phyloP scores from a whole-genome alignment of 2,113 vertebrate species.

The Lophura nycthemera region DNA sequence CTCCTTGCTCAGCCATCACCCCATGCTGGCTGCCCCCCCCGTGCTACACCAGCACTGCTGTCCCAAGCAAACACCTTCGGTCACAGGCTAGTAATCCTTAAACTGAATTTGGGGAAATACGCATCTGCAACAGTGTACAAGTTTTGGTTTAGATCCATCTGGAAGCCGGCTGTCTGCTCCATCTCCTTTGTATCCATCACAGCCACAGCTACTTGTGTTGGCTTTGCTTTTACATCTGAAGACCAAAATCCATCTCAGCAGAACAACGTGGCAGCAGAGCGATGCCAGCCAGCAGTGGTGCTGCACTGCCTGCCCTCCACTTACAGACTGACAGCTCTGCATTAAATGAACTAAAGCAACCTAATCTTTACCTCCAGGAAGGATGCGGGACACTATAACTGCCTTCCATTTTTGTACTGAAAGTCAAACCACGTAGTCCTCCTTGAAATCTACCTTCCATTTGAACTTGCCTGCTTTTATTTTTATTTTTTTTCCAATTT shows the following conservation, averaged over 20 bases:
- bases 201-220: not conserved
- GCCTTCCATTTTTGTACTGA: not conserved
- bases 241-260: not conserved
- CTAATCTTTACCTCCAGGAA: not conserved
- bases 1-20: not conserved
- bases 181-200: not conserved
- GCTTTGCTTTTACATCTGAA: not conserved
- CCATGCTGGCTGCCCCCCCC: not conserved
- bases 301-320: rapidly evolving
- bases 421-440: not conserved
- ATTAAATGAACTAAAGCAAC: not conserved
- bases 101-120: not conserved
- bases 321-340: not conserved
- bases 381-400: not conserved
- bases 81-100: not conserved
- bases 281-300: not conserved
- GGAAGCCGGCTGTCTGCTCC: not conserved
- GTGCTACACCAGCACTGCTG: not conserved
- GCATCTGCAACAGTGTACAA: not conserved
- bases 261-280: not conserved
- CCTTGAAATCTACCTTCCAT: not conserved
- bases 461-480: constrained; percentile 52
- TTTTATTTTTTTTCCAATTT: not conserved
- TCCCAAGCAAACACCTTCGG: not conserved
- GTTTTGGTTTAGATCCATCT: not conserved